Base-by-base conservation (phyloP, 2,113 vertebrate genomes). In the Motacilla alba region DNA sequence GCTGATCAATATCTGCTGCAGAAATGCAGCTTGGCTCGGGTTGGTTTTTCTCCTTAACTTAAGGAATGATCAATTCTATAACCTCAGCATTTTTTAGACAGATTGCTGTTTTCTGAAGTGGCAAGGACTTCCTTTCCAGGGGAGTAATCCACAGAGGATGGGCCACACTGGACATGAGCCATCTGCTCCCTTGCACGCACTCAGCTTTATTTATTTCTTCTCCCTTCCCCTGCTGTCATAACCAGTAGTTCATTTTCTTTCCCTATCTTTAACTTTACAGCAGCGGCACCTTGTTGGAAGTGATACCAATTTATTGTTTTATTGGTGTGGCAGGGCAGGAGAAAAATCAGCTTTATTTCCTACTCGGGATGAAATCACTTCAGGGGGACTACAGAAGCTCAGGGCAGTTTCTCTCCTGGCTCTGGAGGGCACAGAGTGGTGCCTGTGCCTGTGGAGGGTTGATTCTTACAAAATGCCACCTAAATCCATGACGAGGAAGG, bases 201-300 rank as follows among this genome's bases (percentile, higher is more conserved):
- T 73, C 35, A n/a, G 80, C 60, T 55, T 72, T 83, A 73, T 43
- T 75, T 62, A 66, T 89, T 64, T 39, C 52, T n/a, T 53, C 27
- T 23, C 39, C 53, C 16, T 72, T 55, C 53, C 52, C 26, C 66
- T 46, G 55, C 84, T 81, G 78, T 52, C 92, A 92, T 83, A 94
- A 96, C 90, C 92, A 96, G 95, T 94, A 95, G 96, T 95, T 93
- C 28, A 52, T 63, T 68, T 74, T 89, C 84, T 81, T 87, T 89
- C 66, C 72, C 10, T 47, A 49, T 96, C 94, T 90, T 56, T n/a
- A 30, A 49, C 67, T 79, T 66, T 77, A 94, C 46, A 91, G 93
- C 89, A 11, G 84, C 4, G 12, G 89, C 49, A 67, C 69, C 92
- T 93, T 68, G 41, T 78, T 91, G 88, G 78, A 19, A 74, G 67